Conservation (phyloP, 2,888 invertebrate genomes). For the Beris chalybata region DNA sequence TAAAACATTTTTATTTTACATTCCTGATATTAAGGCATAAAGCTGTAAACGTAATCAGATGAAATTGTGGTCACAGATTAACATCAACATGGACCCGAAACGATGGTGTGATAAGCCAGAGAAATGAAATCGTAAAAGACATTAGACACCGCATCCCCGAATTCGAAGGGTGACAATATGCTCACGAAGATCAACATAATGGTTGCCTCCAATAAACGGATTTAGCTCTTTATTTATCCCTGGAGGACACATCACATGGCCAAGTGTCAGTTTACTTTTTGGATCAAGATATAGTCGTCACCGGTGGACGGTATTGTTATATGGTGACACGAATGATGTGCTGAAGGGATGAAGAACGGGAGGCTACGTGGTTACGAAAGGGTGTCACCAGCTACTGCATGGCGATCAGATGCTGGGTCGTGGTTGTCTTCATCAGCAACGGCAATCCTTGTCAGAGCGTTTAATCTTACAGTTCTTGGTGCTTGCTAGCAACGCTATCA, state of each 20-base stretch:
- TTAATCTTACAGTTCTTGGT: conserved; percentile 16
- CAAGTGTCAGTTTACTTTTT: conserved; percentile 34
- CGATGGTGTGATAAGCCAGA: background rate
- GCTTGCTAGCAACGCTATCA: background rate
- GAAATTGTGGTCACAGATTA: conserved; percentile 33
- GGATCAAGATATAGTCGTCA: conserved; percentile 30
- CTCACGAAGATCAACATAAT: conserved; percentile 28
- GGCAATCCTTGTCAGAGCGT: conserved; percentile 17
- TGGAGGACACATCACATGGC: conserved; percentile 27
- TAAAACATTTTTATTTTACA: too few relatives aligned
- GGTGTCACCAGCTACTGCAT: conserved; percentile 16
- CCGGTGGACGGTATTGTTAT: conserved; percentile 17
- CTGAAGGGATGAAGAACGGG: conserved; percentile 5
- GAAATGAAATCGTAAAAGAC: conserved; percentile 17
- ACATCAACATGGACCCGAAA: background rate
- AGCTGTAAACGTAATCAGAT: conserved; percentile 26
- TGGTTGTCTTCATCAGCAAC: conserved; percentile 15
- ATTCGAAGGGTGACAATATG: conserved; percentile 24
- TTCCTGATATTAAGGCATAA: background rate
- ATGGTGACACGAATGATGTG: background rate
- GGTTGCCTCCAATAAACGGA: conserved; percentile 33
- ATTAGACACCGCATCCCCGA: conserved; percentile 22
- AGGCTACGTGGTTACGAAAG: conserved; percentile 21
- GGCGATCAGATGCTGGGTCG: conserved; percentile 14
- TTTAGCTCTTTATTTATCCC: conserved; percentile 29